These are phyloP conservation scores for Nanger granti DNA, from an alignment of 2,113 vertebrate species.

Conservation along the genomic window DNA sequence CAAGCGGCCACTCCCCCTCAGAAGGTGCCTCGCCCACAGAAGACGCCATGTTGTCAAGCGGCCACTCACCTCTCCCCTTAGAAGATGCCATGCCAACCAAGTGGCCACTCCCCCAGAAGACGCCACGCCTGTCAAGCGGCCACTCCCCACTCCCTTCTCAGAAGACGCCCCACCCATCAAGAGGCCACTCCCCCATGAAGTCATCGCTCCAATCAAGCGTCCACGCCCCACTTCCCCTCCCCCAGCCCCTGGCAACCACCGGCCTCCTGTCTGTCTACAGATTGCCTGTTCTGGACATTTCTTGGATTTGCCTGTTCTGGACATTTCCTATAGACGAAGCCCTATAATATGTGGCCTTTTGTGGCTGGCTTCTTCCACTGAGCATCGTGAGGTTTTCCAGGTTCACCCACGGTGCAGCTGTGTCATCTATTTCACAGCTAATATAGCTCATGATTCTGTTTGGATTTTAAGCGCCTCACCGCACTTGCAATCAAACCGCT, in stretches of 20 bases:
- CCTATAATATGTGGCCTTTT: rapidly evolving
- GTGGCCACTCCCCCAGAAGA: not conserved
- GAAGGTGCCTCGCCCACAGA: not conserved
- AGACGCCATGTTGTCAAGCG: not conserved
- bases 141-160: not conserved
- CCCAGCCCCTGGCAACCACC: not conserved
- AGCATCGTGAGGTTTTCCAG: not conserved
- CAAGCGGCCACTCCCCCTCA: not conserved
- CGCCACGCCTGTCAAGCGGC: not conserved
- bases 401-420: rapidly evolving
- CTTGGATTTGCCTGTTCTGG: not conserved
- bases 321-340: not conserved
- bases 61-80: no score
- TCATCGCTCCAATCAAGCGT: not conserved
- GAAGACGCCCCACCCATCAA: not conserved
- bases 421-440: not conserved
- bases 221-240: no score
- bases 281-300: not conserved
- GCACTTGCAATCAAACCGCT: not conserved
- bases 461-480: not conserved
- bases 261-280: rapidly evolving
- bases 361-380: not conserved
- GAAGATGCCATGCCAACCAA: no score
- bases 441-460: not conserved
- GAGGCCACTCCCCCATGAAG: not conserved